phyloP scores from a whole-genome alignment of 2,888 invertebrate genomes.

The Agrochola litura region DNA sequence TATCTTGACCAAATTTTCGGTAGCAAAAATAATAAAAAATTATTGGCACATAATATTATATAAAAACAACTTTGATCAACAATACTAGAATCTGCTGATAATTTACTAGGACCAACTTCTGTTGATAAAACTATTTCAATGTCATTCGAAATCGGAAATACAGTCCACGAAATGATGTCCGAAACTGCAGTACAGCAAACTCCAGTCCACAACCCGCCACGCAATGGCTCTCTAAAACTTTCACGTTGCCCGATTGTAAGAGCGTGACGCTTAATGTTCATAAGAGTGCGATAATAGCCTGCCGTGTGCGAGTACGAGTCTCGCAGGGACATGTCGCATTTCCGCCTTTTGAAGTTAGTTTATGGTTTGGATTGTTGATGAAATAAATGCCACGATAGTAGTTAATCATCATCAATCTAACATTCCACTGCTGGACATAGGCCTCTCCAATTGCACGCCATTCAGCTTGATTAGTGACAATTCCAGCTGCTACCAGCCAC shows the following conservation, averaged over 20 bases:
- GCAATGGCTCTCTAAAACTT: neutral
- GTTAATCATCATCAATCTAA: too few relatives aligned
- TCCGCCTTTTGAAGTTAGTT: too few relatives aligned
- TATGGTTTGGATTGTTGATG: too few relatives aligned
- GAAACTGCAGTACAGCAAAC: neutral
- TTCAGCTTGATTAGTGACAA: too few relatives aligned
- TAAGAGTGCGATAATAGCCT: too few relatives aligned
- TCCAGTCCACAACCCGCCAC: neutral
- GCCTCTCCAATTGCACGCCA: too few relatives aligned
- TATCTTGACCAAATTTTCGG: neutral
- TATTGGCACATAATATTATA: neutral
- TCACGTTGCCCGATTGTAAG: neutral
- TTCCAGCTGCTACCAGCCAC: too few relatives aligned
- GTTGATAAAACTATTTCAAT: neutral
- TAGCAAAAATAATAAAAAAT: neutral
- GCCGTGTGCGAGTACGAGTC: too few relatives aligned
- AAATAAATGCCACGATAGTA: too few relatives aligned
- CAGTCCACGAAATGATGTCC: neutral
- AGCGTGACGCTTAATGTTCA: too few relatives aligned
- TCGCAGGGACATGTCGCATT: too few relatives aligned
- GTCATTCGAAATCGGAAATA: neutral
- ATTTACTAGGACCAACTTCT: neutral
- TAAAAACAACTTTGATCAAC: neutral
- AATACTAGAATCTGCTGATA: neutral
- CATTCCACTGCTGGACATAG: too few relatives aligned